Percentiles rank a stretch among this genome's conserved stretches.
These are phyloP conservation scores for Adelphocoris suturalis DNA, from an alignment of 2,888 invertebrate genomes.

Conservation along the genomic window DNA sequence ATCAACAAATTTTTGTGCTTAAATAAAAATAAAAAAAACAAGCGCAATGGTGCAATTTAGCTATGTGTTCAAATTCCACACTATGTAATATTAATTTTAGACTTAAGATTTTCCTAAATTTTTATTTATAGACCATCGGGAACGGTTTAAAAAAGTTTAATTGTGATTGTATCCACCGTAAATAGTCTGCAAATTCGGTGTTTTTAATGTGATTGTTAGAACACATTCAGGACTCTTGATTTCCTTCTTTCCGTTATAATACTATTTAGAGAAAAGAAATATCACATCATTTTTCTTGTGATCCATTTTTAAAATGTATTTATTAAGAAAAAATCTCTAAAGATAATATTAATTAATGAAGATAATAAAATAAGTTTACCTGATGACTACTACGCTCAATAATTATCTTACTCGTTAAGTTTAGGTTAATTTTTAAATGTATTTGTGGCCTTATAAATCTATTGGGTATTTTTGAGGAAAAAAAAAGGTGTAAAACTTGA, in stretches of 20 bases:
- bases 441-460: conserved; percentile 70
- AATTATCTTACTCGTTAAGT: conserved; percentile 68
- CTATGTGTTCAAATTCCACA: conserved; percentile 71
- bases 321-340: conserved; percentile 65
- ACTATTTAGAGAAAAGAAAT: conserved; percentile 50
- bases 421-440: conserved; percentile 68
- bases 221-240: conserved; percentile 61
- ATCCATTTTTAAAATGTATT: conserved; percentile 65
- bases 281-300: conserved; percentile 70
- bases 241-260: conserved; percentile 51
- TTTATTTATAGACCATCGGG: conserved; percentile 58
- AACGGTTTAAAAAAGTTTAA: conserved; percentile 44
- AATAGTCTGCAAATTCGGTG: conserved; percentile 68
- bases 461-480: conserved; percentile 58
- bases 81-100: conserved; percentile 70
- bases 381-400: conserved; percentile 71
- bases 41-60: conserved; percentile 71
- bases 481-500: background rate
- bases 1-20: conserved; percentile 70
- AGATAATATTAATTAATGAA: conserved; percentile 61
- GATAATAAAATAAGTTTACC: conserved; percentile 71
- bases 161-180: conserved; percentile 70
- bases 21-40: conserved; percentile 56
- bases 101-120: conserved; percentile 67
- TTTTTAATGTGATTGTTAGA: conserved; percentile 66